A percentile compares a stretch with the other conserved stretches of the same genome.
These are phyloP conservation scores for Leucophenga montana DNA, from an alignment of 2,888 invertebrate species.

Conservation along the genomic window DNA sequence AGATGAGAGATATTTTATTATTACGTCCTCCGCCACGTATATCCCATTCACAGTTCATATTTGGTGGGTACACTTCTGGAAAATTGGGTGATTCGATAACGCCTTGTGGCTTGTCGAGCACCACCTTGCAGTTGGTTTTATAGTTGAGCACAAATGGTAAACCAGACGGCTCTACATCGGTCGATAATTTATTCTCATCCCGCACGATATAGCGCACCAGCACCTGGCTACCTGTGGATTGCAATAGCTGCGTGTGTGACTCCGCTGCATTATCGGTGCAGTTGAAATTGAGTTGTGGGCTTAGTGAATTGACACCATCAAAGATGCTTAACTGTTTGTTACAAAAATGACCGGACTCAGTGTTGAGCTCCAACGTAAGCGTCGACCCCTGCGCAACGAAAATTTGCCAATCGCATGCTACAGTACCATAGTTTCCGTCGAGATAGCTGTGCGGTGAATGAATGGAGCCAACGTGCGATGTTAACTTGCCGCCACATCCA, in stretches of 20 bases:
- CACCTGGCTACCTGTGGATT: constrained; percentile 59
- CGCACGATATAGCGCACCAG: constrained; percentile 59
- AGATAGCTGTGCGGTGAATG: constrained; percentile 88
- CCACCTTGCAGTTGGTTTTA: constrained; percentile 54
- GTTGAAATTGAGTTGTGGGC: constrained; percentile 45
- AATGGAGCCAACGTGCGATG: constrained; percentile 81
- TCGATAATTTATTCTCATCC: constrained; percentile 13
- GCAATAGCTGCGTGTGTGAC: constrained; percentile 28
- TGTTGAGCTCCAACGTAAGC: constrained; percentile 80
- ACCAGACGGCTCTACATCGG: constrained; percentile 35
- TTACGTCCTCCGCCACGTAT: constrained; percentile 83
- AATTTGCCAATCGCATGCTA: constrained; percentile 89
- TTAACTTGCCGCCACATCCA: constrained; percentile 88
- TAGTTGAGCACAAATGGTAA: constrained; percentile 62
- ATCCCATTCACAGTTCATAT: constrained; percentile 83
- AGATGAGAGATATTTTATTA: constrained; percentile 86
- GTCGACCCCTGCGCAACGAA: constrained; percentile 81
- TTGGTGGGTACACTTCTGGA: constrained; percentile 80
- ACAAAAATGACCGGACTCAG: constrained; percentile 76
- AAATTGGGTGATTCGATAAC: constrained; percentile 92
- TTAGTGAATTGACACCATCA: constrained; percentile 58
- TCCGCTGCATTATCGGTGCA: constrained; percentile 44
- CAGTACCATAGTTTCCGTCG: constrained; percentile 78
- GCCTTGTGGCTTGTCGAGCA: constrained; percentile 74
- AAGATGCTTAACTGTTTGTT: constrained; percentile 71